Percentiles rank a stretch among this genome's conserved stretches.
Conservation (phyloP, 2,797 vertebrate genomes). For the Pipistrellus kuhlii region DNA sequence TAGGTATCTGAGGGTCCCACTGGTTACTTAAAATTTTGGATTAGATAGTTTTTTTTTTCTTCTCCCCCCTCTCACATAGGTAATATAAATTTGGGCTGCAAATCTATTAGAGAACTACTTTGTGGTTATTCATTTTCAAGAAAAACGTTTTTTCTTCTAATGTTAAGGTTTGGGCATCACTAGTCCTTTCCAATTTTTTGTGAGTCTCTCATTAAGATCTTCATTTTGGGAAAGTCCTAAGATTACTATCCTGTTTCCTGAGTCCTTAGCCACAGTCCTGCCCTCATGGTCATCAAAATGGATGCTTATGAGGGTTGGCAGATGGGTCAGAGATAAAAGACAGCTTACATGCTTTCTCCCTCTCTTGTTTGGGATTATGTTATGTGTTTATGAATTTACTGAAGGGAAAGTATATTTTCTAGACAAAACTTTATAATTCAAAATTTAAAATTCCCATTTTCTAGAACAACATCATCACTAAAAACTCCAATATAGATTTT, state of each 20-base stretch:
- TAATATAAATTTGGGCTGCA: background rate
- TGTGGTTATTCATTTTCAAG: background rate
- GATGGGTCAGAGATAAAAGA: background rate
- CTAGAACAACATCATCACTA: background rate
- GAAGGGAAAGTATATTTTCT: conserved; percentile 25
- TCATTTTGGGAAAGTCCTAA: background rate
- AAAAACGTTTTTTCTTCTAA: background rate
- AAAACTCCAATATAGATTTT: background rate
- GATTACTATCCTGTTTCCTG: background rate
- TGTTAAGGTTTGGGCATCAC: background rate
- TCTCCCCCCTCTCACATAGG: background rate
- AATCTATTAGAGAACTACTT: background rate
- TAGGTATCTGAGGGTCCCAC: background rate
- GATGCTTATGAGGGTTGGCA: background rate
- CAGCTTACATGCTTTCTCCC: background rate
- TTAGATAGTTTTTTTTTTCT: background rate
- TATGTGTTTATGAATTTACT: background rate
- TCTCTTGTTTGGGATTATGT: background rate
- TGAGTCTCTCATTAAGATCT: background rate
- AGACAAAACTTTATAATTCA: background rate
- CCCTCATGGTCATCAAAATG: background rate
- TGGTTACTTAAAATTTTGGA: background rate
- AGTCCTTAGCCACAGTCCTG: background rate
- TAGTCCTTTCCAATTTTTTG: background rate
- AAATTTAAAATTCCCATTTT: background rate